A percentile compares a stretch with the other conserved stretches of the same genome.
These are phyloP conservation scores for Hapalemur alaotrensis DNA, from an alignment of 2,797 vertebrate species.

Conservation along the genomic window DNA sequence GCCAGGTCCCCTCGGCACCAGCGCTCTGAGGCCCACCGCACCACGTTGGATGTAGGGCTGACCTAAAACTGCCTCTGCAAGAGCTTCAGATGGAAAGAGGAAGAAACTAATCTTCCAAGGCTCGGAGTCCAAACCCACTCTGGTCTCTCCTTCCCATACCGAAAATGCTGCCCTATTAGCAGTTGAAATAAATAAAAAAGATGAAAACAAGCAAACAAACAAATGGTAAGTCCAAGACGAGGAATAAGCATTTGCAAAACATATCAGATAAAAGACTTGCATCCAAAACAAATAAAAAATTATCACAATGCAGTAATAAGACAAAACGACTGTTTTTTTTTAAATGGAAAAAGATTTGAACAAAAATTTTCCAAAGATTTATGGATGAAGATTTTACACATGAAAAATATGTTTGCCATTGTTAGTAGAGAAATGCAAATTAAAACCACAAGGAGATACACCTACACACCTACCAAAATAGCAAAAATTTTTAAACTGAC, in stretches of 20 bases:
- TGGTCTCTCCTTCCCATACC: not conserved
- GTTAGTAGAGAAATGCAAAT: not conserved
- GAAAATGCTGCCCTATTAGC: not conserved
- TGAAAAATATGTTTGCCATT: not conserved
- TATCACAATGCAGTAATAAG: not conserved
- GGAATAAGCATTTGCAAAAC: constrained; percentile 6
- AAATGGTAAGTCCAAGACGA: not conserved
- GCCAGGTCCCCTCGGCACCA: fast-evolving
- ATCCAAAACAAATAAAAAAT: not conserved
- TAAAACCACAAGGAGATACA: not conserved
- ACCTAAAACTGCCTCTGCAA: not conserved
- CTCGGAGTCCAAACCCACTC: not conserved
- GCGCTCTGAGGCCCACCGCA: fast-evolving
- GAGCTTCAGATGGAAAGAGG: not conserved
- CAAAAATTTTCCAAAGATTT: not conserved
- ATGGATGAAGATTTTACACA: not conserved
- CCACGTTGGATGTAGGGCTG: fast-evolving
- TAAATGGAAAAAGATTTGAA: constrained; percentile 14
- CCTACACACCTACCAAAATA: not conserved
- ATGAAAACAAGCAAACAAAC: not conserved
- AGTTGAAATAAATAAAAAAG: not conserved
- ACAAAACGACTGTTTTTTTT: not conserved
- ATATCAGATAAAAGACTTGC: not conserved
- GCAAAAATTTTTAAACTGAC: not conserved
- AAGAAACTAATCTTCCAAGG: not conserved